These are phyloP conservation scores for Oreotrochilus melanogaster DNA, from an alignment of 2,113 vertebrate species.

Conservation along the genomic window DNA sequence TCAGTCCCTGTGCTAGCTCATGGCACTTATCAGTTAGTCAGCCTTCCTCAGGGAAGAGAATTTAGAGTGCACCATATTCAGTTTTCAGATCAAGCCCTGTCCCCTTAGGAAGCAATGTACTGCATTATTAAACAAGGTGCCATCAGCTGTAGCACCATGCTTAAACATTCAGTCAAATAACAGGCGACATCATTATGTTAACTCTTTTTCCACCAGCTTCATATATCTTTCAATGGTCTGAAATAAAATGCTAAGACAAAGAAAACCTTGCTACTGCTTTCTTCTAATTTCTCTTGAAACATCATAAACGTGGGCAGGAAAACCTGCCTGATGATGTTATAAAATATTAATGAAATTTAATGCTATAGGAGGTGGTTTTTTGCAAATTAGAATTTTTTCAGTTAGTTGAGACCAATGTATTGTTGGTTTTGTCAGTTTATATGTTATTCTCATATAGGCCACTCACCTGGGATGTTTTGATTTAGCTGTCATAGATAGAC, in stretches of 20 bases:
- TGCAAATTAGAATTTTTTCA: neutral
- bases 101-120: conserved; percentile 77
- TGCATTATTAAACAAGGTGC: conserved; percentile 87
- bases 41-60: conserved; percentile 80
- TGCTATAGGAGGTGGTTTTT: neutral
- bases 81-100: conserved; percentile 83
- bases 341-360: neutral
- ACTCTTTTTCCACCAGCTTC: conserved; percentile 67
- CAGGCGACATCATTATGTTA: conserved; percentile 75
- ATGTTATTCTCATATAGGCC: neutral
- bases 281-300: neutral
- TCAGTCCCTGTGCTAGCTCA: conserved; percentile 83
- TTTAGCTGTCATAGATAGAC: neutral
- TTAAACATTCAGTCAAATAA: conserved; percentile 84
- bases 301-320: neutral
- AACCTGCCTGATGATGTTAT: neutral
- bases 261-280: neutral
- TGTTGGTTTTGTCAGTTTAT: neutral
- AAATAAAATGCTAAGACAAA: conserved; percentile 6
- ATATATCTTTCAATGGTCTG: conserved; percentile 3
- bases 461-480: neutral
- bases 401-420: neutral
- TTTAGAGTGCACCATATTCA: conserved; percentile 87
- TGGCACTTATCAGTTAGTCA: conserved; percentile 90
- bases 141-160: conserved; percentile 79